phyloP scores from a whole-genome alignment of 2,113 vertebrate genomes.

The Alligator sinensis region DNA sequence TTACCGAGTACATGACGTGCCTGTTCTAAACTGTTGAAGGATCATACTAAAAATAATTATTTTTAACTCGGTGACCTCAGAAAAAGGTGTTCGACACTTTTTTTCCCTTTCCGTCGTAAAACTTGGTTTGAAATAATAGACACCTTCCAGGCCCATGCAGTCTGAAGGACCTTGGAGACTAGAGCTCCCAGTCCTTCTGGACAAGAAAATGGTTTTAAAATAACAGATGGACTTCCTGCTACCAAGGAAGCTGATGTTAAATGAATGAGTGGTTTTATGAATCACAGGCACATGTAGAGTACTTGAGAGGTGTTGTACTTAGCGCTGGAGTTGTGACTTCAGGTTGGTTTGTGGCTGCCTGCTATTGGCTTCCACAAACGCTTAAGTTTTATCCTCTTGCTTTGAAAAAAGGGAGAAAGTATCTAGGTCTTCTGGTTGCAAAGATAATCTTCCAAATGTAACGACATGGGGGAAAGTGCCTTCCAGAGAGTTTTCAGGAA shows the following conservation, averaged over 20 bases:
- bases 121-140: too few relatives aligned
- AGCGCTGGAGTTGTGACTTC: neutral
- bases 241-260: neutral
- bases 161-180: neutral
- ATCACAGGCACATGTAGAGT: neutral
- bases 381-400: neutral
- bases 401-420: neutral
- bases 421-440: neutral
- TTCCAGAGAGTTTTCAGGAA: neutral
- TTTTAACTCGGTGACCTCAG: too few relatives aligned
- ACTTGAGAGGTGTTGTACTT: neutral
- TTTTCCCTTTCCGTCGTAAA: too few relatives aligned
- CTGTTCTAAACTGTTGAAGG: neutral
- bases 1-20: too few relatives aligned
- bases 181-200: neutral
- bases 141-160: too few relatives aligned
- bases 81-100: neutral
- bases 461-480: neutral
- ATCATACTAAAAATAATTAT: neutral
- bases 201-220: neutral
- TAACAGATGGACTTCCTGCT: neutral
- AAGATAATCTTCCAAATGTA: accelerated
- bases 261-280: neutral
- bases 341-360: neutral
- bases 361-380: neutral